Conservation (phyloP, 2,113 vertebrate species). For the Recurvirostra avosetta region DNA sequence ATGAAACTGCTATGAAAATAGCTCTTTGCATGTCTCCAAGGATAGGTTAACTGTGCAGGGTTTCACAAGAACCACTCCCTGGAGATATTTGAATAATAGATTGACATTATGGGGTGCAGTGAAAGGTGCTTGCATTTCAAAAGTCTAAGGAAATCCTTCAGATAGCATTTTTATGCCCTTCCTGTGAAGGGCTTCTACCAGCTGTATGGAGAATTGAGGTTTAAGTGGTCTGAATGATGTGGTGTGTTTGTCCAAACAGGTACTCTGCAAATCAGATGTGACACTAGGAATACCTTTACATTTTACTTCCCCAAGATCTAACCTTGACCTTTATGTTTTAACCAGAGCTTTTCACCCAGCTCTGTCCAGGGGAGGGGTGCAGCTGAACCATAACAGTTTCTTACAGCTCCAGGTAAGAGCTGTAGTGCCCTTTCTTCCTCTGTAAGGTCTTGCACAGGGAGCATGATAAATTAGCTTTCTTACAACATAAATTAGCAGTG, state of each 20-base stretch:
- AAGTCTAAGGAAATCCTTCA: neutral
- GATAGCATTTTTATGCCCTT: neutral
- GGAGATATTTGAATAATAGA: conserved; percentile 24
- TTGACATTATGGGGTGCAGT: conserved; percentile 24
- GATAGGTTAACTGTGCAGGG: neutral
- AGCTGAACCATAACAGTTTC: neutral
- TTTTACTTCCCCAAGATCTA: neutral
- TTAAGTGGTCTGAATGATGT: neutral
- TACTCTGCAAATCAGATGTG: neutral
- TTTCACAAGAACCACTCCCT: conserved; percentile 39
- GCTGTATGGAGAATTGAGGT: neutral
- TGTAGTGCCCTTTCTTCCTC: neutral
- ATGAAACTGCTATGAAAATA: conserved; percentile 28
- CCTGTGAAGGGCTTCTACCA: neutral
- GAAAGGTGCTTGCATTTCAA: neutral
- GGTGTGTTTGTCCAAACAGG: neutral
- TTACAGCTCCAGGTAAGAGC: neutral
- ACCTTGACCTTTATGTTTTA: neutral
- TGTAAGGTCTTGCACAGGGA: neutral
- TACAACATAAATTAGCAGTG: neutral
- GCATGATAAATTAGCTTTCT: neutral
- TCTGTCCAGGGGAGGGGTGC: neutral
- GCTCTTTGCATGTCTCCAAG: conserved; percentile 20
- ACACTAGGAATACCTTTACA: neutral
- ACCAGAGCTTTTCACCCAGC: neutral